Evolutionary conservation across 2,888 invertebrate genomes (phyloP), one percentile per base, ranked within the genome.

Genomic region (Lasioglossum villosulum): DNA sequence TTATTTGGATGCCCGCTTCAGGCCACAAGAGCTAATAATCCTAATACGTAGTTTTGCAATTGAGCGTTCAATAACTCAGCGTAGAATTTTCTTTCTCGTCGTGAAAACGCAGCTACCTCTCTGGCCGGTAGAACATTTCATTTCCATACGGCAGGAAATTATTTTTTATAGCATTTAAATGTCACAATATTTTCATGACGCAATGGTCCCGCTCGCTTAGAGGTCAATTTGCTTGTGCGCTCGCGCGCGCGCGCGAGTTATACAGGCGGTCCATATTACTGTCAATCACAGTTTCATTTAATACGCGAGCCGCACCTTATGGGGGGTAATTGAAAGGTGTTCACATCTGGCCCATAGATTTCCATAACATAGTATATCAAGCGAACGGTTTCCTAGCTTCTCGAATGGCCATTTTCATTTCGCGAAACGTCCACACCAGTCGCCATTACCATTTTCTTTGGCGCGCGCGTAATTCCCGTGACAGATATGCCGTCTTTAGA

Each of bases 101-200:
- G 12, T 23, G 56, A 71, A 78, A 78, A 74, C 66, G 5, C 19
- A 48, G 45, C 42, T 34, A 66, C 66, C 4, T 34, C 48, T 37
- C 75, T 27, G 27, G 56, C 37, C 71, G 71, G 59, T 23, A 48
- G 30, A n/a, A 16, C 79, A 12, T 80, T 72, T 80, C 75, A 56
- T 75, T 83, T 83, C 75, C 75, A 76, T 42, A 74, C 27, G 70
- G 16, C 23, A 48, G 30, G 76, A 59, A 37, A 56, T 45, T 37
- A 66, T 78, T 78, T 84, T 84, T 80, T 71, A 78, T 75, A 74
- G 70, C 73, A 45, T 75, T 83, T 78, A 75, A 78, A 84, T 82
- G 84, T 78, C 84, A 74, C 78, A 75, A 82, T 78, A 74, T 78
- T 78, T 82, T 77, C 48, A 16, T 82, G 76, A 70, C 70, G 82